Conservation (phyloP, 2,113 vertebrate genomes). For the Cranoglanis bouderius region DNA sequence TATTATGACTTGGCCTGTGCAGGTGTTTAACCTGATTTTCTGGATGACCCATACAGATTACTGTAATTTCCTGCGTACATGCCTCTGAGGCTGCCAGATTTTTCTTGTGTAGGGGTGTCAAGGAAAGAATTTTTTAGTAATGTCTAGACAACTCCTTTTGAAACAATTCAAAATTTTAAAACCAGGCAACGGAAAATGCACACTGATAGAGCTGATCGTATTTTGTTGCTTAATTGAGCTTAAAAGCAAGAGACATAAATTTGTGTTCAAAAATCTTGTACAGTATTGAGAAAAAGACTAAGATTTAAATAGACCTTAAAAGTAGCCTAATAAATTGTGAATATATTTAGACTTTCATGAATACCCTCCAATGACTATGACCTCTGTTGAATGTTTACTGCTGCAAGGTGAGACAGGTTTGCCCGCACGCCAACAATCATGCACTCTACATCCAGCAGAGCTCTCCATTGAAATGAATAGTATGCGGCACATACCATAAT, state of each 20-base stretch:
- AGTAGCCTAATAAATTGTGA: background rate
- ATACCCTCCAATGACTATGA: background rate
- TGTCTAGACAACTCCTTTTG: background rate
- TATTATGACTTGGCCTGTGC: background rate
- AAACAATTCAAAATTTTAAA: background rate
- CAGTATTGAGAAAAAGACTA: background rate
- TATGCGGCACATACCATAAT: background rate
- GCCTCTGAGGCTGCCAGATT: background rate
- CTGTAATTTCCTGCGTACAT: background rate
- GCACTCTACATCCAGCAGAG: background rate
- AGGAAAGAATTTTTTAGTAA: background rate
- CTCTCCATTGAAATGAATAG: background rate
- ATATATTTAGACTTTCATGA: background rate
- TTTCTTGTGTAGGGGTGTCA: background rate
- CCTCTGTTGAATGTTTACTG: background rate
- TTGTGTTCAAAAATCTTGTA: background rate
- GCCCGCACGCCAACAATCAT: background rate
- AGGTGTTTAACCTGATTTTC: slow-evolving; percentile 16
- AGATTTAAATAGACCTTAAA: background rate
- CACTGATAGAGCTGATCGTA: background rate
- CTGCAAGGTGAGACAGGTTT: background rate
- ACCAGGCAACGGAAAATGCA: background rate
- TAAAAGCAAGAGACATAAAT: background rate
- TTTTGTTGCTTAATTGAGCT: background rate
- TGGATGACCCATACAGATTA: background rate